Percentiles rank a stretch among this genome's conserved stretches.
Conservation (phyloP, 2,888 invertebrate genomes). For the Cheilosia vulpina region DNA sequence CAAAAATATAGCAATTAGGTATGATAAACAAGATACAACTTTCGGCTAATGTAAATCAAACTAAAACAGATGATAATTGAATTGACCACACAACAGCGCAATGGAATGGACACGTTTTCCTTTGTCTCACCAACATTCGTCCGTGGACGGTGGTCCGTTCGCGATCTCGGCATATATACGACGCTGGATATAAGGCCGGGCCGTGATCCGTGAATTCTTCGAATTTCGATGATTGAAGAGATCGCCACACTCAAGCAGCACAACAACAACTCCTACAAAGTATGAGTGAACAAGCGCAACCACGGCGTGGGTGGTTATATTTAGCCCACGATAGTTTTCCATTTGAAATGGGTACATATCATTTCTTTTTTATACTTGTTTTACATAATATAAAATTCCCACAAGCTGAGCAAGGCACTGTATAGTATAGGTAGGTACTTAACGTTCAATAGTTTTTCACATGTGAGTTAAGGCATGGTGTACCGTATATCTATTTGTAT, state of each 20-base stretch:
- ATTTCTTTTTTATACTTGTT: slow-evolving; percentile 48
- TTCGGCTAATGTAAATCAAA: slow-evolving; percentile 10
- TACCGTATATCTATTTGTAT: slow-evolving; percentile 9
- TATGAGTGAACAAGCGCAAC: slow-evolving; percentile 57
- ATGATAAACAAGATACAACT: slow-evolving; percentile 4
- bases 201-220: slow-evolving; percentile 62
- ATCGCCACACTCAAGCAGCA: slow-evolving; percentile 50
- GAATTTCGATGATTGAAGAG: slow-evolving; percentile 63
- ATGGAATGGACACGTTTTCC: neutral
- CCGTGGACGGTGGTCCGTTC: neutral
- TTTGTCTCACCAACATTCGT: slow-evolving; percentile 4
- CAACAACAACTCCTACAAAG: slow-evolving; percentile 25
- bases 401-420: slow-evolving; percentile 23
- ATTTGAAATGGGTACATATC: slow-evolving; percentile 35
- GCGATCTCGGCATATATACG: neutral
- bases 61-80: neutral
- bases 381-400: slow-evolving; percentile 50
- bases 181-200: slow-evolving; percentile 44
- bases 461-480: slow-evolving; percentile 25
- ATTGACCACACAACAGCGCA: neutral
- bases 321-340: slow-evolving; percentile 70
- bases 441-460: slow-evolving; percentile 51
- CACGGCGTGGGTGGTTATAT: slow-evolving; percentile 71
- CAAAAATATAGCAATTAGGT: neutral
- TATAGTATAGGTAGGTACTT: neutral